phyloP scores from a whole-genome alignment of 1,140 invertebrate genomes.

The Philaenus spumarius region DNA sequence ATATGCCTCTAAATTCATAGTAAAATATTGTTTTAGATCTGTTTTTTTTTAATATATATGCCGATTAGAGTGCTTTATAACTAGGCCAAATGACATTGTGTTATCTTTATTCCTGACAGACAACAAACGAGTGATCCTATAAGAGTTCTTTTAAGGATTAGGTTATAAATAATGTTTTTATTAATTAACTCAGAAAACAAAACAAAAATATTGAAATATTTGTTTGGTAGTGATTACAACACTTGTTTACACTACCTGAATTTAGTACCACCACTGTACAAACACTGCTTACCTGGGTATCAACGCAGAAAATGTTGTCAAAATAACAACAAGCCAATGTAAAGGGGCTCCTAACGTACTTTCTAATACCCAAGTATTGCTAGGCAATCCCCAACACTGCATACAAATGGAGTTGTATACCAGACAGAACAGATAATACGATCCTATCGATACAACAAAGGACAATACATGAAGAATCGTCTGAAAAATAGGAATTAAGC shows the following conservation, averaged over 20 bases:
- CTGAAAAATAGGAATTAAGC: slow-evolving; percentile 63
- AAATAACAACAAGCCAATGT: slow-evolving; percentile 73
- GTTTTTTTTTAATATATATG: too few species aligned
- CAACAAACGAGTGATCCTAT: background rate
- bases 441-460: slow-evolving; percentile 65
- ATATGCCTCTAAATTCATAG: too few species aligned
- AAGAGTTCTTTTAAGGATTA: background rate
- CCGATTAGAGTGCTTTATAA: too few species aligned
- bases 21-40: too few species aligned
- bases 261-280: background rate
- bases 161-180: background rate
- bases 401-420: slow-evolving; percentile 75
- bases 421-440: slow-evolving; percentile 79
- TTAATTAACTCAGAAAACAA: background rate
- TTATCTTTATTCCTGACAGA: background rate
- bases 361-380: slow-evolving; percentile 81
- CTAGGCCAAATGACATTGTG: too few species aligned
- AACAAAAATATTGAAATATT: slow-evolving; percentile 8
- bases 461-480: slow-evolving; percentile 77
- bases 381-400: slow-evolving; percentile 69
- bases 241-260: background rate
- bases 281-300: slow-evolving; percentile 68
- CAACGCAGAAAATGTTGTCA: slow-evolving; percentile 70
- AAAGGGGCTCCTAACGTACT: slow-evolving; percentile 61
- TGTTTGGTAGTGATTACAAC: background rate